Conservation (phyloP, 2,113 vertebrate genomes). For the Rhabdomys dilectus region DNA sequence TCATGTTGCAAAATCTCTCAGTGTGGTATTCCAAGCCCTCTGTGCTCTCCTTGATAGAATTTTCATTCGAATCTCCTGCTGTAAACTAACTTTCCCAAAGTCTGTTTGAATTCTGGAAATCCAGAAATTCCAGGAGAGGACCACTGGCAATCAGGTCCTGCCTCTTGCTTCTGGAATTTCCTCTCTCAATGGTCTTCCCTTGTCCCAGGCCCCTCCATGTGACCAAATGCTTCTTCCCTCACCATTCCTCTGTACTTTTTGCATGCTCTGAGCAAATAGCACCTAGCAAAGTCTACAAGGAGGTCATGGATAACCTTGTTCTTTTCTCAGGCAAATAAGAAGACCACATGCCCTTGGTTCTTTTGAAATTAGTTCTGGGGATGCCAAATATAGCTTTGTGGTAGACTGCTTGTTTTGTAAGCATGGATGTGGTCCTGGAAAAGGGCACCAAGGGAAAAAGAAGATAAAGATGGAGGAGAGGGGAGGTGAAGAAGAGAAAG, state of each 20-base stretch:
- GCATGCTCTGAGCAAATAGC: neutral
- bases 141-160: neutral
- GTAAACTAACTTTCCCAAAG: conserved; percentile 14
- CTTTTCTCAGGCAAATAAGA: conserved; percentile 7
- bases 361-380: conserved; percentile 34
- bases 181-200: neutral
- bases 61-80: neutral
- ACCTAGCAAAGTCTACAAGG: neutral
- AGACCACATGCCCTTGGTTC: neutral
- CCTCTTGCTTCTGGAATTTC: neutral
- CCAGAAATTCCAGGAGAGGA: conserved; percentile 41
- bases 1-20: conserved; percentile 1
- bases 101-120: conserved; percentile 24
- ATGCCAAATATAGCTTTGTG: neutral
- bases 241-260: neutral
- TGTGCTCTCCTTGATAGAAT: neutral
- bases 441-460: neutral
- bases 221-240: neutral
- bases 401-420: neutral
- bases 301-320: neutral
- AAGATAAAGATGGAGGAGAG: neutral
- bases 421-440: neutral
- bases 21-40: conserved; percentile 10
- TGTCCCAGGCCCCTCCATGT: neutral
- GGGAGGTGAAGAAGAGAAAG: too few relatives aligned